Evolutionary conservation across 2,888 invertebrate species (phyloP).

Genomic region (Noctuana brunneofusca): DNA sequence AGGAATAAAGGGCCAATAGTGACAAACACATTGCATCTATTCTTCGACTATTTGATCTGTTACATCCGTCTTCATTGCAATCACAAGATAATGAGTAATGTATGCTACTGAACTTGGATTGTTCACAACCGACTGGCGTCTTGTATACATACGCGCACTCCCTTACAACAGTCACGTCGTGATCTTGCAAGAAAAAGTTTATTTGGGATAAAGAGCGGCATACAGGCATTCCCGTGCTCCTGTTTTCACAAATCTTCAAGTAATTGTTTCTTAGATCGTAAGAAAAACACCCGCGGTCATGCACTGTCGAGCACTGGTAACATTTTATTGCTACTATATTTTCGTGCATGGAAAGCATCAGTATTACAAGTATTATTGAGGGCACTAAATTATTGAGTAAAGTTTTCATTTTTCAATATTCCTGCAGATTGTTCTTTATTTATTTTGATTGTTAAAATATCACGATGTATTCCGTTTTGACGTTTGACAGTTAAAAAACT

Average conservation of each 20-base stretch:
- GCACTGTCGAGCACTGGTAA: conserved; percentile 63
- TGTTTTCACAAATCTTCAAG: conserved; percentile 54
- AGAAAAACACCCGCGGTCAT: conserved; percentile 53
- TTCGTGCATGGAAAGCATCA: conserved; percentile 45
- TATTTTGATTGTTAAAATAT: too few species aligned
- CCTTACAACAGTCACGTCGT: conserved; percentile 58
- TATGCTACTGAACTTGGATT: conserved; percentile 60
- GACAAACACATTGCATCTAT: conserved; percentile 1
- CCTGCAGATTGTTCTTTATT: conserved; percentile 3
- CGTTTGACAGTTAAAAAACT: conserved; percentile 3
- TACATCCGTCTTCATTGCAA: conserved; percentile 66
- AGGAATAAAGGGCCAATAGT: conserved; percentile 9
- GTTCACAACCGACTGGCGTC: conserved; percentile 51
- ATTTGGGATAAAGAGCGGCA: conserved; percentile 65
- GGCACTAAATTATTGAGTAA: not conserved
- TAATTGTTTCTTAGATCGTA: conserved; percentile 53
- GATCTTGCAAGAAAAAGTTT: conserved; percentile 58
- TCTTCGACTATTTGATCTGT: conserved; percentile 42
- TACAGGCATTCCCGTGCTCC: conserved; percentile 46
- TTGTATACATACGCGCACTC: conserved; percentile 68
- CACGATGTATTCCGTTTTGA: not conserved
- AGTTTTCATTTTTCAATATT: not conserved
- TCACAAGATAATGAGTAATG: conserved; percentile 69
- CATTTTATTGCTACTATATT: conserved; percentile 55
- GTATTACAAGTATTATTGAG: conserved; percentile 37